Evolutionary conservation across 1,140 invertebrate genomes (phyloP).

Genomic region (Mamestra configurata): DNA sequence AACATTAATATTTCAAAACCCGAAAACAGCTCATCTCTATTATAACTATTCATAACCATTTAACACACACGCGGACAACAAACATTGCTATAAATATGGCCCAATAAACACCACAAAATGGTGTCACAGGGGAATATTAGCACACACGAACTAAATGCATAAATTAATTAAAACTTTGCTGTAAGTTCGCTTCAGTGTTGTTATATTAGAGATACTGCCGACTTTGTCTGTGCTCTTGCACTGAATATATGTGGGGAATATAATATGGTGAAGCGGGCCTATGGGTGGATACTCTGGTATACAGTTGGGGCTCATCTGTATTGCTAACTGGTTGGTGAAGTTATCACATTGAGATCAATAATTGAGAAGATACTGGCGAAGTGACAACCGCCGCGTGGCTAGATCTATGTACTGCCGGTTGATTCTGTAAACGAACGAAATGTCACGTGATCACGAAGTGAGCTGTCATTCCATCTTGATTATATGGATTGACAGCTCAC

Average conservation of each 20-base stretch:
- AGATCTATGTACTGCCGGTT: too few relatives aligned
- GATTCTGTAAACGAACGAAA: too few relatives aligned
- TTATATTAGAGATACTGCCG: constrained; percentile 16
- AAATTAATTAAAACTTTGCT: constrained; percentile 55
- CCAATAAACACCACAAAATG: constrained; percentile 42
- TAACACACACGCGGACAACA: not conserved
- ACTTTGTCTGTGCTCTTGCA: constrained; percentile 4
- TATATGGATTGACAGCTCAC: too few relatives aligned
- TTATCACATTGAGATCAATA: too few relatives aligned
- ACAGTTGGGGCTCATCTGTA: too few relatives aligned
- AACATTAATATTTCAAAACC: constrained; percentile 23
- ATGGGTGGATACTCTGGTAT: too few relatives aligned
- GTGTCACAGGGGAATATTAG: constrained; percentile 44
- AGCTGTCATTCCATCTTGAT: too few relatives aligned
- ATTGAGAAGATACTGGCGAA: too few relatives aligned
- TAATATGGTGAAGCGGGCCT: not conserved
- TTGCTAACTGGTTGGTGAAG: too few relatives aligned
- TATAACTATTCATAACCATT: constrained; percentile 20
- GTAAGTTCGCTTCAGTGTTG: constrained; percentile 4
- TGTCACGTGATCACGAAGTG: too few relatives aligned
- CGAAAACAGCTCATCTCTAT: not conserved
- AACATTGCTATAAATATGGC: not conserved
- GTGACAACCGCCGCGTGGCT: too few relatives aligned
- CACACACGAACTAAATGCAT: constrained; percentile 48
- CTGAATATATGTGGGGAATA: not conserved